Conservation (phyloP, 2,797 vertebrate species). For the Phataginus tetradactyla region DNA sequence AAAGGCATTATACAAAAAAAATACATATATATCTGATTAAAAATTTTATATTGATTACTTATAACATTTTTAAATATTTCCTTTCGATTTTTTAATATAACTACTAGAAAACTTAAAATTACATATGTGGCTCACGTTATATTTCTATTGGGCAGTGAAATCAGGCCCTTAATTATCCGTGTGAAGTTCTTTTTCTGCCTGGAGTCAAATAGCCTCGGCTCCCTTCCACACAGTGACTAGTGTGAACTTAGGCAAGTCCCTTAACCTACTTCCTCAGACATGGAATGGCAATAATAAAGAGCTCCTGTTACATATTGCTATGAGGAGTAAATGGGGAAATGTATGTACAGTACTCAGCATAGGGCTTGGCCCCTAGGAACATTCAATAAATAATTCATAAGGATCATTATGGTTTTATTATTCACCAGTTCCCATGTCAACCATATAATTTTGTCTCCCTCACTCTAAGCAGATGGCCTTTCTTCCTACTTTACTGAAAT, state of each 20-base stretch:
- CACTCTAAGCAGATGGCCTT: not conserved
- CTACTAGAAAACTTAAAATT: too few relatives aligned
- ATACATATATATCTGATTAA: not conserved
- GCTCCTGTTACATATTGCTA: not conserved
- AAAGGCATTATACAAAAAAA: not conserved
- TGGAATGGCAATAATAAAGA: not conserved
- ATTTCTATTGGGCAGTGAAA: not conserved
- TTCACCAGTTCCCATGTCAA: not conserved
- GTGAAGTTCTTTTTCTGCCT: not conserved
- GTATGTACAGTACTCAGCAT: not conserved
- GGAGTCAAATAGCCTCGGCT: not conserved
- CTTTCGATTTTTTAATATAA: too few relatives aligned
- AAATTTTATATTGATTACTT: not conserved
- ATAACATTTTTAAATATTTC: too few relatives aligned
- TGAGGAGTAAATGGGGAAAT: not conserved
- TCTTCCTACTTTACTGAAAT: not conserved
- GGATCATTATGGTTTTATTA: not conserved
- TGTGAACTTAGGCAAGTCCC: not conserved
- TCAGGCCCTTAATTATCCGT: not conserved
- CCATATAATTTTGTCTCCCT: not conserved
- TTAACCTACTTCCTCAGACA: not conserved
- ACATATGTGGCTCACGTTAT: too few relatives aligned
- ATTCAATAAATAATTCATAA: not conserved
- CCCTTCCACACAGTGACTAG: not conserved
- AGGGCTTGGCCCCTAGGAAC: not conserved